Evolutionary conservation across 2,888 invertebrate species (phyloP), one percentile per base, ranked within the genome.

Genomic region (Tipula lateralis): DNA sequence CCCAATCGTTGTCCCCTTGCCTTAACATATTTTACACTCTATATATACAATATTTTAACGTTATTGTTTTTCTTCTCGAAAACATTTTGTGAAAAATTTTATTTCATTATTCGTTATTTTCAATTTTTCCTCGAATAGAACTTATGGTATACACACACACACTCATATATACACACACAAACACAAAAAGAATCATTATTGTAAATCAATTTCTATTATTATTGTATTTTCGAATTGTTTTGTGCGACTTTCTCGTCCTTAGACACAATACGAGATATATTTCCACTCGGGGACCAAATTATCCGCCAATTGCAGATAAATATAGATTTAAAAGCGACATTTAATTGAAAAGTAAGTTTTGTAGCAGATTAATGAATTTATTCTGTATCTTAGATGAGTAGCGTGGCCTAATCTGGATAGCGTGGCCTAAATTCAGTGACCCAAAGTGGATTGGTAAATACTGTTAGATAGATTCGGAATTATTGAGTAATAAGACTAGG

Each of bases 21-120:
- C 32, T 6, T 32, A 32, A 32, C 39, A 39, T 39, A 39, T 1
- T 44, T 44, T 44, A 44, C 16, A 44, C 24, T 66, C 66, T 24
- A n/a, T n/a, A n/a, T n/a, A n/a, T n/a, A n/a, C n/a, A 19, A 66
- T 24, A 24, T 66, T 66, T 66, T 66, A 66, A 24, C 66, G 24
- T 66, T 66, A 66, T 66, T 66, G 66, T 66, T 66, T 66, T 66
- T 9, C 13, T 66, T 66, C 9, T 66, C 24, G 24, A 66, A 3
- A 12, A 66, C 6, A 24, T 66, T 66, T 24, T 50, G 4, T 66
- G 66, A 66, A 66, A 19, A 66, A 66, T 66, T 66, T 66, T 66
- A 66, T 66, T 24, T 66, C 66, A 66, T 66, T 66, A 66, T 66
- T 66, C 66, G 9, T 66, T 66, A 66, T 66, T 66, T 66, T 66